A percentile compares a stretch with the other conserved stretches of the same genome.
These are phyloP conservation scores for human DNA, from an alignment of 2,113 vertebrate genomes.

Conservation along the genomic window GRCh38 chr1:174402001-174402500, in stretches of 20 bases:
- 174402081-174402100: neutral
- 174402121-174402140: neutral
- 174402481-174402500: neutral
- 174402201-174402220: neutral
- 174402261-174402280: neutral
- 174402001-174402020: neutral
- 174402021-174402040: neutral
- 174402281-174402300: neutral
- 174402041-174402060: neutral
- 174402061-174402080: neutral
- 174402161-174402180: neutral
- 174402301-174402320: neutral
- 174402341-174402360: neutral
- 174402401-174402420: neutral
- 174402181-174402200: neutral
- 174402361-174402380: neutral
- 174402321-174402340: neutral
- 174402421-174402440: neutral
- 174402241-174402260: neutral
- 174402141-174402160: neutral
- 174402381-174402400: neutral
- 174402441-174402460: neutral
- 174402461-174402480: neutral
- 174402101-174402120: neutral
- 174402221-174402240: neutral